phyloP scores from a whole-genome alignment of 2,113 vertebrate genomes.

The Megalops atlanticus region DNA sequence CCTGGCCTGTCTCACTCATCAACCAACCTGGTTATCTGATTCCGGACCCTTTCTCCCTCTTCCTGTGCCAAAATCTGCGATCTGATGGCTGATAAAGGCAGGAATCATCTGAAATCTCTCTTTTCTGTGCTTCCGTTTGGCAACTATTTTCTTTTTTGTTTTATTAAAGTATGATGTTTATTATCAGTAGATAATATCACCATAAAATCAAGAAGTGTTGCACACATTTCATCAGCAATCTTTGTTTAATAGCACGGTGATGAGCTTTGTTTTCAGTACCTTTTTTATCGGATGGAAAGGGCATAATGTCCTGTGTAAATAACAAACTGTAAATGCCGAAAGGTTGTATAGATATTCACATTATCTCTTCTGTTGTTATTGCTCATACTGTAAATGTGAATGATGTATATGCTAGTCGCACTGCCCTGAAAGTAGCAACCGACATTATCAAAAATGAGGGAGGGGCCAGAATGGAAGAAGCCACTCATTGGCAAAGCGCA shows the following conservation, averaged over 20 bases:
- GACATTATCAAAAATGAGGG: background rate
- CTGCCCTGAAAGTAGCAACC: background rate
- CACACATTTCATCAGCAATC: background rate
- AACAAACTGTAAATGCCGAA: background rate
- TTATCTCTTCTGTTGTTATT: no score
- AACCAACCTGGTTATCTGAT: conserved; percentile 15
- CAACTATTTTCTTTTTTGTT: background rate
- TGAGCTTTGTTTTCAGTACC: background rate
- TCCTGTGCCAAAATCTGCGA: conserved; percentile 10
- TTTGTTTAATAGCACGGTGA: background rate
- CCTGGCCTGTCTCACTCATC: conserved; percentile 5
- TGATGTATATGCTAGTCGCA: no score
- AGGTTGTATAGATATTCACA: background rate
- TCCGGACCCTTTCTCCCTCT: conserved; percentile 1
- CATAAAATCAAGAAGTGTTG: background rate
- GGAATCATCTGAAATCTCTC: background rate
- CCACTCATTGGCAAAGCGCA: background rate
- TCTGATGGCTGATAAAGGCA: background rate
- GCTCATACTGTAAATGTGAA: no score
- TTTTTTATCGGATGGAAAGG: background rate
- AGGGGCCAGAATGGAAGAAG: background rate
- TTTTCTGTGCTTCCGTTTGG: background rate
- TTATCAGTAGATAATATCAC: background rate
- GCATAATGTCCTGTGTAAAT: background rate
- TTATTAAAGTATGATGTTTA: background rate